Conservation (phyloP, 2,797 vertebrate species). For the Glossophaga mutica region DNA sequence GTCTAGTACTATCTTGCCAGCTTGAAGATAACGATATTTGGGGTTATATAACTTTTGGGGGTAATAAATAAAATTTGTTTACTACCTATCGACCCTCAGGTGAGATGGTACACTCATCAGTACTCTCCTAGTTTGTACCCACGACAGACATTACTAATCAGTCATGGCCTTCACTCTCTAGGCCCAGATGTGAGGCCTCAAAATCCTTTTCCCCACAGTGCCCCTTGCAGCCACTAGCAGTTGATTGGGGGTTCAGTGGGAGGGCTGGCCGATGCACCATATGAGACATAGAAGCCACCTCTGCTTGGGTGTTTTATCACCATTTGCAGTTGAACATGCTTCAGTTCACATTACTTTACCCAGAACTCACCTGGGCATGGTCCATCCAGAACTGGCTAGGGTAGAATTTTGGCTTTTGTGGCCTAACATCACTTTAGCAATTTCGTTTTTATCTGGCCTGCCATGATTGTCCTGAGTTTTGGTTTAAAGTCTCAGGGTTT, state of each 20-base stretch:
- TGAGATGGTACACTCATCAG: background rate
- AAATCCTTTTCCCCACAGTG: background rate
- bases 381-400: background rate
- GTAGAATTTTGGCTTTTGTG: background rate
- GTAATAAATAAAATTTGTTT: background rate
- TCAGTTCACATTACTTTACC: background rate
- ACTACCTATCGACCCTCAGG: background rate
- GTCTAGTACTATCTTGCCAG: background rate
- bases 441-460: background rate
- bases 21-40: background rate
- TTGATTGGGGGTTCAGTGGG: no score
- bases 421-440: background rate
- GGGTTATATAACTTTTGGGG: background rate
- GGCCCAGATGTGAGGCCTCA: background rate
- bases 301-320: background rate
- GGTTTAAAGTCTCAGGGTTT: background rate
- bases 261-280: background rate
- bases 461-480: background rate
- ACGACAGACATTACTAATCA: slow-evolving; percentile 28
- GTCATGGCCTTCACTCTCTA: background rate
- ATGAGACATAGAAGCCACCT: background rate
- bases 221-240: background rate
- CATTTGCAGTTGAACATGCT: background rate
- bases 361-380: background rate
- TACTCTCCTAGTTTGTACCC: background rate